Evolutionary conservation across 2,113 vertebrate genomes (phyloP).

Genomic region (Numida meleagris): DNA sequence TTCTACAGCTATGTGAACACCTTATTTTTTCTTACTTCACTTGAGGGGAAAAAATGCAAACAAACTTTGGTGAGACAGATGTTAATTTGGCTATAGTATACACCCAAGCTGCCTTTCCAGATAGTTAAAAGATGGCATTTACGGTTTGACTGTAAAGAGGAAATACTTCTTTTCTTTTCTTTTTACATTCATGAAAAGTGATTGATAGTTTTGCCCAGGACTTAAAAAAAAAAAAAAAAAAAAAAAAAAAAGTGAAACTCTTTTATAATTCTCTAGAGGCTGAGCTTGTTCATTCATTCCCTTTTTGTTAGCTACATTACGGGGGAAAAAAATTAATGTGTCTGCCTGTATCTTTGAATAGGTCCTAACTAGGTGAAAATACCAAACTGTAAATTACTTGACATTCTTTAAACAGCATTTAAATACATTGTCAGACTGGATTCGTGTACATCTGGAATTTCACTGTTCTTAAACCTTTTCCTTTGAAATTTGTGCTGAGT

Average conservation of each 20-base stretch:
- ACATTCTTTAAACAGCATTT: neutral
- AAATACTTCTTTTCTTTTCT: constrained; percentile 49
- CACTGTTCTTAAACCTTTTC: constrained; percentile 28
- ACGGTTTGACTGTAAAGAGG: constrained; percentile 49
- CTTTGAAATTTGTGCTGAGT: constrained; percentile 34
- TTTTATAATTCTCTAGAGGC: constrained; percentile 56
- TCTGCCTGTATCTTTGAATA: constrained; percentile 34
- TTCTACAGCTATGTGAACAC: constrained; percentile 56
- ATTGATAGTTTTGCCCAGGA: constrained; percentile 53
- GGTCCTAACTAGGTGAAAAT: constrained; percentile 30
- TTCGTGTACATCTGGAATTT: constrained; percentile 5
- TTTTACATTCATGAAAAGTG: constrained; percentile 67
- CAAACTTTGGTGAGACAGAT: neutral
- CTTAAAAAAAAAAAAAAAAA: neutral
- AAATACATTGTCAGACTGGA: constrained; percentile 8
- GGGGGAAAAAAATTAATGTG: constrained; percentile 25
- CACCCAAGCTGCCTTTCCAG: constrained; percentile 73
- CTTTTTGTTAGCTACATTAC: constrained; percentile 40
- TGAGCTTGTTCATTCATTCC: neutral
- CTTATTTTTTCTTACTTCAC: constrained; percentile 41
- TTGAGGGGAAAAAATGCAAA: constrained; percentile 32
- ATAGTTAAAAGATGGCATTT: constrained; percentile 67
- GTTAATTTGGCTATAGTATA: constrained; percentile 74
- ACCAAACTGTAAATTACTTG: constrained; percentile 32
- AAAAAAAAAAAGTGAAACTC: neutral